phyloP scores from a whole-genome alignment of 2,888 invertebrate genomes.

The Napeogenes sylphis region DNA sequence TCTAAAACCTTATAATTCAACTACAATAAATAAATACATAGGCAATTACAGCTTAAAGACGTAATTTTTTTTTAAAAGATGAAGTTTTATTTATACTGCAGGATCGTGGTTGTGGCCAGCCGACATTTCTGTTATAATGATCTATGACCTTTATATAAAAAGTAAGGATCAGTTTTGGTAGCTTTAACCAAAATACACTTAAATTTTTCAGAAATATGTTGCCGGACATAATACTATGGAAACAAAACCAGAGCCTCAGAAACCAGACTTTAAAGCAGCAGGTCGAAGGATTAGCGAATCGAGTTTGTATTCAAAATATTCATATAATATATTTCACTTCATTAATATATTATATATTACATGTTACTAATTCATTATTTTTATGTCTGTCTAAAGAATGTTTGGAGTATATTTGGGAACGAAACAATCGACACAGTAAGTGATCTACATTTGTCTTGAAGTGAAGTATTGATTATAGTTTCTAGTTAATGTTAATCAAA shows the following conservation, averaged over 20 bases:
- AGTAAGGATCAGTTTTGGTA: too few relatives aligned
- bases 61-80: too few relatives aligned
- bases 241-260: slow-evolving; percentile 14
- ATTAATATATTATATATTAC: slow-evolving; percentile 6
- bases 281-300: slow-evolving; percentile 8
- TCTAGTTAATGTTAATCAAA: background rate
- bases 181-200: too few relatives aligned
- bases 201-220: too few relatives aligned
- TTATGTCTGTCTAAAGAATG: slow-evolving; percentile 28
- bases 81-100: too few relatives aligned
- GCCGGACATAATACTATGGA: too few relatives aligned
- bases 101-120: too few relatives aligned
- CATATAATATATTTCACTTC: background rate
- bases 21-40: too few relatives aligned
- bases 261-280: slow-evolving; percentile 40
- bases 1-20: too few relatives aligned
- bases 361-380: background rate
- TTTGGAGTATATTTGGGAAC: slow-evolving; percentile 34
- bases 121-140: too few relatives aligned
- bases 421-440: slow-evolving; percentile 24
- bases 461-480: background rate
- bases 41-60: too few relatives aligned
- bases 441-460: slow-evolving; percentile 21
- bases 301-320: slow-evolving; percentile 10
- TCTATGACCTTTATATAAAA: too few relatives aligned